Conservation (phyloP, 2,797 vertebrate genomes). For the Clangula hyemalis region DNA sequence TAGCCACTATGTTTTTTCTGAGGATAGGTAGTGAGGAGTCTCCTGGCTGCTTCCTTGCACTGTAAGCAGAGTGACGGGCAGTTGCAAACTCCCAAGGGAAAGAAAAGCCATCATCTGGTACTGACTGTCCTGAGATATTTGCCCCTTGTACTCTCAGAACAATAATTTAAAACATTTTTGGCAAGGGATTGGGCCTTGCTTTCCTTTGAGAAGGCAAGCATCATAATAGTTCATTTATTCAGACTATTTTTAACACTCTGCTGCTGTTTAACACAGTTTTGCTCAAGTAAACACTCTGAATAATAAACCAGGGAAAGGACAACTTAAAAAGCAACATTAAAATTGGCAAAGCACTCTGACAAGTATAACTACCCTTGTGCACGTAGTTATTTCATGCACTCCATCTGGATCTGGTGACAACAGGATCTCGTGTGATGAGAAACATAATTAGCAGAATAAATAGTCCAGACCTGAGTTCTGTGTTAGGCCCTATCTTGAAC, state of each 20-base stretch:
- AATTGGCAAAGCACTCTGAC: neutral
- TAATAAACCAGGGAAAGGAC: neutral
- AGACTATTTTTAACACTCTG: neutral
- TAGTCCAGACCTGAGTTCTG: neutral
- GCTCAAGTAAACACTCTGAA: neutral
- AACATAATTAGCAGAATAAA: neutral
- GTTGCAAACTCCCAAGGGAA: neutral
- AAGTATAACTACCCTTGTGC: neutral
- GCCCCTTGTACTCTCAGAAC: neutral
- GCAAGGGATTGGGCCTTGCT: neutral
- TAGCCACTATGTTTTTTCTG: neutral
- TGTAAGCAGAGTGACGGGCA: neutral
- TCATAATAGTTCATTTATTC: neutral
- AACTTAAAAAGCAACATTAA: neutral
- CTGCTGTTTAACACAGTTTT: neutral
- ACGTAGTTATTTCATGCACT: neutral
- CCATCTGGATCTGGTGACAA: neutral
- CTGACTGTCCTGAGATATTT: neutral
- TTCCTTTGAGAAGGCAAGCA: neutral
- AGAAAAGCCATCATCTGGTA: neutral
- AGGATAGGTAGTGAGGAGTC: rapidly evolving
- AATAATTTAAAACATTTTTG: neutral
- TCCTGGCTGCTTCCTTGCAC: neutral
- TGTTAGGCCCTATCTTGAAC: neutral
- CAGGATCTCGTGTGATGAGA: neutral